phyloP scores from a whole-genome alignment of 2,113 vertebrate species.

The Alouatta palliata region DNA sequence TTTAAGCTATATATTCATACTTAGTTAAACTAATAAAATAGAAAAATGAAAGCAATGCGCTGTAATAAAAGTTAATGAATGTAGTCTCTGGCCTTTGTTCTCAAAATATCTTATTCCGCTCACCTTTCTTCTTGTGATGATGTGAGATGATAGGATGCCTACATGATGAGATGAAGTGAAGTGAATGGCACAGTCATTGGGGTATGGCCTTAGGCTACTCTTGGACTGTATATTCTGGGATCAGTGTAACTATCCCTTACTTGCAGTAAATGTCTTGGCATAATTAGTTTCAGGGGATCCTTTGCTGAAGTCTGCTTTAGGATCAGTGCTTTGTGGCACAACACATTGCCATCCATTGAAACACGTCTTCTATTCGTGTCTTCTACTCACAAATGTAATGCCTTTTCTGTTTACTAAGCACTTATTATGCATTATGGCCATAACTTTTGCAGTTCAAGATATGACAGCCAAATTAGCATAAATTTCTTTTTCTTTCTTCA shows the following conservation, averaged over 20 bases:
- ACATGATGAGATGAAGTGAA: neutral
- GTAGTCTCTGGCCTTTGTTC: neutral
- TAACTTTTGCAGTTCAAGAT: neutral
- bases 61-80: neutral
- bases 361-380: neutral
- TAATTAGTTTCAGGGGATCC: neutral
- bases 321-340: neutral
- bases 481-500: neutral
- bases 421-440: neutral
- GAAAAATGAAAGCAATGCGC: neutral
- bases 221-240: neutral
- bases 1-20: neutral
- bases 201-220: neutral
- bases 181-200: neutral
- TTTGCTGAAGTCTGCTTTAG: neutral
- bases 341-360: neutral
- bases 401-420: neutral
- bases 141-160: neutral
- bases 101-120: neutral
- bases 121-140: neutral
- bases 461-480: neutral
- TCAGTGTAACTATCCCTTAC: neutral
- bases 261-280: neutral
- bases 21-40: neutral
- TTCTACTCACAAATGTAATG: neutral